Evolutionary conservation across 2,888 invertebrate genomes (phyloP), one percentile per base, ranked within the genome.

Genomic region (Apamea sordens): DNA sequence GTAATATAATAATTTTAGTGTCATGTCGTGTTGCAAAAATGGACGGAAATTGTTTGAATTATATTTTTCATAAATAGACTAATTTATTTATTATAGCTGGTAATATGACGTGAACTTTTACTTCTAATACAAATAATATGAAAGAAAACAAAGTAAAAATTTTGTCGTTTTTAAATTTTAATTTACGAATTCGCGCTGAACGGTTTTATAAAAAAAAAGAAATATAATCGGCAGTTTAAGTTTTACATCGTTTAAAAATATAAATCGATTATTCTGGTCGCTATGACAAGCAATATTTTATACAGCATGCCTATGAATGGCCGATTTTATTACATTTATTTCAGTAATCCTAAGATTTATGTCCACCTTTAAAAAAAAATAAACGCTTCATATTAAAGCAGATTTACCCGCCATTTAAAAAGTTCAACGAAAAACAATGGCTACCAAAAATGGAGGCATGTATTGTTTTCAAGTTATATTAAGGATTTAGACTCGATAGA

Each of bases 301-400:
- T 28, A 63, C 53, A 76, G 61, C 32, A 72, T 56, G 64, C 73
- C 84, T 79, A 68, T 77, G 64, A 77, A 80, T 80, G 75, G 76
- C 32, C 61, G 83, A 67, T 77, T 88, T 86, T 86, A 87, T 87
- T 63, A 73, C 61, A 53, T 76, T 65, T 65, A 77, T 78, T 74
- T 72, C 18, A 78, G 13, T 78, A 68, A 80, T 61, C 28, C 41
- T 41, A n/a, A 65, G 71, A 84, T 75, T 84, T 56, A 84, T 75
- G 41, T 76, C 0, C 2, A 11, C 28, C 36, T n/a, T 65, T 67
- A 11, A 36, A 32, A 41, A n/a, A 56, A 71, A 44, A 24, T 11
- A 47, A 59, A 65, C 61, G 18, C 28, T 28, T 56, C 0, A 21
- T 70, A 32, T 32, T 73, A 50, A 56, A 59, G n/a, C 3, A 59